Evolutionary conservation across 1,140 invertebrate species (phyloP), one percentile per base, ranked within the genome.

Genomic region (Spodoptera frugiperda): DNA sequence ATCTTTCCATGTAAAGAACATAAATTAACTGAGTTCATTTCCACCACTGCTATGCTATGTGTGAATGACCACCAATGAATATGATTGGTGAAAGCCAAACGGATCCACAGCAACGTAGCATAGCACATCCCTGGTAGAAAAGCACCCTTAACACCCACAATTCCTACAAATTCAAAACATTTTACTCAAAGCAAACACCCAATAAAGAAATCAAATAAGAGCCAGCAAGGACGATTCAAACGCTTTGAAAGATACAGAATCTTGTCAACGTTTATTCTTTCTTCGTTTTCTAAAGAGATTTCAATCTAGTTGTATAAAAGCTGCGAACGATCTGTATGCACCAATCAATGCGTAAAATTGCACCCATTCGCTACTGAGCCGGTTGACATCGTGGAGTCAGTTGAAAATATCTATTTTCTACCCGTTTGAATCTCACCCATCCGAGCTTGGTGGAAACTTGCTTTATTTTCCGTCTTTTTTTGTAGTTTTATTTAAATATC

Each of bases 271-370:
- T 67, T 67, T 51, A 68, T 65, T 49, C 61, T 48, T 65, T 65
- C 61, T 44, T 6, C 57, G 15, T 11, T 17, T 61, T 33, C 57
- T 1, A 0, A 3, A 53, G 21, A 17, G 46, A 68, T 68, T 51
- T 68, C 48, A 51, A 68, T 68, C 19, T 68, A 53, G 65, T 14
- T 19, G 25, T 59, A 73, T 73, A 55, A 59, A 71, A 73, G 39
- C 70, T 57, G 70, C 39, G 17, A 59, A 61, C 54, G 61, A 30
- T 54, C 61, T 70, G 39, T 59, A 63, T 39, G 65, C 63, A 75
- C 77, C 82, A 82, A 84, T 84, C 82, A 79, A 82, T 78, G 78
- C 77, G 74, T 84, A 78, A 82, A 82, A 84, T 84, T 84, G 78
- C 80, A 82, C 51, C 75, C 63, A 39, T 63, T 54, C 53, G 74